phyloP scores from a whole-genome alignment of 2,113 vertebrate species.

The Garra rufa region DNA sequence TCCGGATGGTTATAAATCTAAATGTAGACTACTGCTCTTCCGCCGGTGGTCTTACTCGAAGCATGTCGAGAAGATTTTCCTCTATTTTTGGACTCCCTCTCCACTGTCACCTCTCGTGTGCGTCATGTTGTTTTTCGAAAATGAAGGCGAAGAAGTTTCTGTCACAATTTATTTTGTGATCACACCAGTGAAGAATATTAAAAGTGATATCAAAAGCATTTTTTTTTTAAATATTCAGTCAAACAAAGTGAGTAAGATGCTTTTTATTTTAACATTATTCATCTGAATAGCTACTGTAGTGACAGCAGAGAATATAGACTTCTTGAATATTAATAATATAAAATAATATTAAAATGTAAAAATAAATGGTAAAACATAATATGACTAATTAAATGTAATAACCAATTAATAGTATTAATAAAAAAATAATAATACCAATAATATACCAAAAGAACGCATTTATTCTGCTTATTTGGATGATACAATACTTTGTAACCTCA shows the following conservation, averaged over 20 bases:
- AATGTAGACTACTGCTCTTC: conserved; percentile 57
- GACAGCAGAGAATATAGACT: neutral
- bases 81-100: conserved; percentile 39
- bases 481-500: neutral
- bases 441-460: no score
- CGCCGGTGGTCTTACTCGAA: conserved; percentile 21
- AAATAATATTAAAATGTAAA: neutral
- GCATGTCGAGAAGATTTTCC: conserved; percentile 39
- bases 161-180: neutral
- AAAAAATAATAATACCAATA: neutral
- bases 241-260: neutral
- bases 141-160: neutral
- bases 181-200: neutral
- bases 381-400: no score
- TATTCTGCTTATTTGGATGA: no score
- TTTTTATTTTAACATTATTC: neutral
- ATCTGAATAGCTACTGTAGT: neutral
- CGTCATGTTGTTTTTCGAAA: conserved; percentile 27
- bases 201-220: neutral
- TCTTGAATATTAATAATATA: neutral
- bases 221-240: no score
- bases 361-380: neutral
- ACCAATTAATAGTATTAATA: neutral
- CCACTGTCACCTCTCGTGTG: neutral
- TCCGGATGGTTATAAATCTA: conserved; percentile 62